Base-by-base conservation (phyloP, 2,888 invertebrate species). In the Disparrhopalites patrizii region DNA sequence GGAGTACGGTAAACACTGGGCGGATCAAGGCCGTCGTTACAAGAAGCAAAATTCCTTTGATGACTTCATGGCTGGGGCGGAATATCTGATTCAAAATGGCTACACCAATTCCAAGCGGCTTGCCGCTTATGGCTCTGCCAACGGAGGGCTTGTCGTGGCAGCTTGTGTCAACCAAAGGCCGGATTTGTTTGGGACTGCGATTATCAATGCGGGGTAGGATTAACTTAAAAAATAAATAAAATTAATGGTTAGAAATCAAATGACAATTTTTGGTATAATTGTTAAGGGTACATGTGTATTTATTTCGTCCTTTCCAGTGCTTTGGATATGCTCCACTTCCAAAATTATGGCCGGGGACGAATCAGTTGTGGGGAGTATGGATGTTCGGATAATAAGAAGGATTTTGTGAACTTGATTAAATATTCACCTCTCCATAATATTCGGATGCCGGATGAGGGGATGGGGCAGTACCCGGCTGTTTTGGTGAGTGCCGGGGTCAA, bases 321-420 rank as follows among this genome's bases (percentile, higher is more conserved):
- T 13, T 81, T 96, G 81, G 99, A 99, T 81, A 94, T 98, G 95
- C 82, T 98, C 69, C 86, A 96, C 65, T 99, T 91, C 82, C 95
- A 98, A 80, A 94, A 95, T 81, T 96, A 98, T 80, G 98, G 98
- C 5, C 93, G 97, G 77, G 98, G 98, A 0, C 90, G 91, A 80
- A 91, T 94, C 50, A 98, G 98, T 98, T 88, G 85, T 13, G 90
- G 95, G 0, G 98, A 99, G 82, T 99, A 91, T 81, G 98, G 98
- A 50, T 89, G 88, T 80, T 88, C 96, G 0, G 93, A 93, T 75
- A 80, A 82, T 23, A 82, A 86, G 76, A 87, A 90, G 30, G 89
- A 96, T 77, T 98, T 97, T 78, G 83, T 89, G 10, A 90, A 90
- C 80, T 80, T 95, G 56, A 82, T 86, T 67, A 89, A 89, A 77